phyloP scores from a whole-genome alignment of 2,888 invertebrate genomes.

The Hofmannophila pseudospretella region DNA sequence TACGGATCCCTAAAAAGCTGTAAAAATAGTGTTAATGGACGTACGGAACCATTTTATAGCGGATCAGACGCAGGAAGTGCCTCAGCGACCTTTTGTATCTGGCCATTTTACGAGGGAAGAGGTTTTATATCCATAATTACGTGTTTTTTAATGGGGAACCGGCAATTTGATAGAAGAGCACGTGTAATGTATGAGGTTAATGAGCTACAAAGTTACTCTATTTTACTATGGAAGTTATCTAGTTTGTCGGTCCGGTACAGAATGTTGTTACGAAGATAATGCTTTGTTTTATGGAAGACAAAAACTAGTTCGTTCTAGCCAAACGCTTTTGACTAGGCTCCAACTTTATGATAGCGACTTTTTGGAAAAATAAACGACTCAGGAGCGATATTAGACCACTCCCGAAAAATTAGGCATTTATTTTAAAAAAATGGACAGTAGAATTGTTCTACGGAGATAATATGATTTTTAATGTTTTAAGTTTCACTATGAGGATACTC shows the following conservation, averaged over 20 bases:
- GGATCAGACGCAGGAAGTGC: conserved; percentile 61
- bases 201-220: conserved; percentile 6
- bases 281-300: background rate
- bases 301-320: background rate
- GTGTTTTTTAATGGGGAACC: conserved; percentile 57
- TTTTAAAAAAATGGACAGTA: no score
- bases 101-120: conserved; percentile 61
- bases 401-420: no score
- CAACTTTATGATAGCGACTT: no score
- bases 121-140: conserved; percentile 75
- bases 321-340: no score
- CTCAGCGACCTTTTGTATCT: conserved; percentile 69
- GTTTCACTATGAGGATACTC: no score
- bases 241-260: no score
- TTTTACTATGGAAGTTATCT: background rate
- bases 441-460: no score
- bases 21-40: conserved; percentile 71
- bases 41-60: conserved; percentile 62
- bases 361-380: no score
- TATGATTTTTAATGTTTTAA: no score
- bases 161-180: conserved; percentile 48
- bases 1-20: no score
- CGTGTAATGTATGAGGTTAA: conserved; percentile 25
- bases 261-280: background rate
- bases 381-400: no score